Conservation (phyloP, 2,888 invertebrate species). For the Phorcus lineatus region DNA sequence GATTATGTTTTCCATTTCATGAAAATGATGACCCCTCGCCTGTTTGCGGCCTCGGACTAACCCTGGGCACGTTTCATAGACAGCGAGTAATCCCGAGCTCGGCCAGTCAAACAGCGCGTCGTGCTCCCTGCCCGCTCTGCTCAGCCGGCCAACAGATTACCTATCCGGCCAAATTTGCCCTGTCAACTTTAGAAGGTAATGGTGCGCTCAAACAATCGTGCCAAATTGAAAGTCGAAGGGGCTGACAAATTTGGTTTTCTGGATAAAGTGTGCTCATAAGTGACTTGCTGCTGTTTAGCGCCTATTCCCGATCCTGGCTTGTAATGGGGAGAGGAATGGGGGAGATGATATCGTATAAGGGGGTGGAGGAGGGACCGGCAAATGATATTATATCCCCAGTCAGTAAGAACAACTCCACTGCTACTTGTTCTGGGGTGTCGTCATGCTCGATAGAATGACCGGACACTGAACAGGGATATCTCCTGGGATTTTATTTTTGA, state of each 20-base stretch:
- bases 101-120: constrained; percentile 35
- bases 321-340: too few species aligned
- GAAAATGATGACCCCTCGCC: constrained; percentile 26
- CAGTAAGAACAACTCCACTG: too few species aligned
- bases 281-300: constrained; percentile 28
- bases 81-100: constrained; percentile 32
- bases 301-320: background rate
- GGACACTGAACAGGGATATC: too few species aligned
- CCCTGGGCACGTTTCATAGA: constrained; percentile 33
- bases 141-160: constrained; percentile 31
- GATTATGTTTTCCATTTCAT: constrained; percentile 39
- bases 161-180: constrained; percentile 40
- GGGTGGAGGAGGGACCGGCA: too few species aligned
- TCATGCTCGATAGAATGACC: too few species aligned
- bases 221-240: constrained; percentile 31
- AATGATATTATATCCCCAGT: too few species aligned
- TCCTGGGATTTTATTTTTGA: too few species aligned
- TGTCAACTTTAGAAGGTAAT: constrained; percentile 35
- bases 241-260: constrained; percentile 25
- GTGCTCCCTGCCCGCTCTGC: constrained; percentile 28
- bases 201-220: constrained; percentile 33
- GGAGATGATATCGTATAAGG: too few species aligned
- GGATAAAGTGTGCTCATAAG: constrained; percentile 37
- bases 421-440: too few species aligned
- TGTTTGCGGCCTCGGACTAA: background rate